Percentiles rank a stretch among this genome's conserved stretches.
Evolutionary conservation across 2,797 vertebrate genomes (phyloP).

Genomic region (Diglossa cyanea): DNA sequence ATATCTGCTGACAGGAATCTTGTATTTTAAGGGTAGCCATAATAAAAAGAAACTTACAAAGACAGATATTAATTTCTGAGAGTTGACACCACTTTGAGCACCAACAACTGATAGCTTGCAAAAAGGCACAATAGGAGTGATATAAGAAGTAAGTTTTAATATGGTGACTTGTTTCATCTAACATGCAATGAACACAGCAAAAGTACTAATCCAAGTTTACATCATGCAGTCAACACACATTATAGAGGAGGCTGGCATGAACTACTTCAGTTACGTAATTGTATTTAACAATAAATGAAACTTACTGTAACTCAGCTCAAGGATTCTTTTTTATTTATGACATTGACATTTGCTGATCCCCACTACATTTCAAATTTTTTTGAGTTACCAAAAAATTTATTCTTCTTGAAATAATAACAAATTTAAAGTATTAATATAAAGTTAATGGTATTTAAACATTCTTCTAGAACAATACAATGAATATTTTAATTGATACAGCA

Average conservation of each 20-base stretch:
- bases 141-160: conserved; percentile 45
- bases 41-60: conserved; percentile 73
- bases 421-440: background rate
- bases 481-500: conserved; percentile 34
- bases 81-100: conserved; percentile 71
- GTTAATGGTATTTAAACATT: background rate
- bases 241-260: background rate
- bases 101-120: conserved; percentile 71
- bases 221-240: conserved; percentile 53
- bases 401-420: background rate
- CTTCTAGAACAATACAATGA: background rate
- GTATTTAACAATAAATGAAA: conserved; percentile 38
- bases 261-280: background rate
- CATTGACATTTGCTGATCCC: conserved; percentile 55
- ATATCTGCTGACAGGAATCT: conserved; percentile 28
- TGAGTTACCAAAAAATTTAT: background rate
- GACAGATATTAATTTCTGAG: conserved; percentile 71
- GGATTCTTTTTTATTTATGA: background rate
- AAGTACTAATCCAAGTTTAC: conserved; percentile 37
- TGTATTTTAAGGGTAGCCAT: conserved; percentile 42
- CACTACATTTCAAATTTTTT: background rate
- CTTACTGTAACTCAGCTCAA: conserved; percentile 15
- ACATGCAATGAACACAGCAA: conserved; percentile 66
- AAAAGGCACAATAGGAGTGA: conserved; percentile 70
- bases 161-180: conserved; percentile 29